Evolutionary conservation across 2,888 invertebrate genomes (phyloP).

Genomic region (Panzeria rudis): DNA sequence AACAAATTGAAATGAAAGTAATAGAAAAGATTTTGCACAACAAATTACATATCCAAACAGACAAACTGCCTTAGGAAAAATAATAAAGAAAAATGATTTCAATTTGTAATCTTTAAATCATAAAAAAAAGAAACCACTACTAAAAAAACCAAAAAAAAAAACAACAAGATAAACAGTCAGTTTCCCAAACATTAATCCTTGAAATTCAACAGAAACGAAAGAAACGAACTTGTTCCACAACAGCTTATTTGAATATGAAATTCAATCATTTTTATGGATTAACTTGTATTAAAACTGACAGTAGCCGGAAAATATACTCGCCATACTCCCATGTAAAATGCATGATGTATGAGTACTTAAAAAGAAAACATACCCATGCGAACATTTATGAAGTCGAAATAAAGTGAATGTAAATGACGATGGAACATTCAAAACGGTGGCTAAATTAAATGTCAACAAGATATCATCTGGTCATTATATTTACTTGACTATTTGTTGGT

Average conservation of each 20-base stretch:
- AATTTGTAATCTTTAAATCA: slow-evolving; percentile 67
- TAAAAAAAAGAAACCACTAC: slow-evolving; percentile 21
- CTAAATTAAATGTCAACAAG: slow-evolving; percentile 73
- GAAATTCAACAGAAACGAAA: slow-evolving; percentile 18
- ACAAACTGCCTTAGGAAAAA: slow-evolving; percentile 16
- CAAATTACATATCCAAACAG: slow-evolving; percentile 15
- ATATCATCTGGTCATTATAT: slow-evolving; percentile 67
- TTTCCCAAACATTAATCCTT: slow-evolving; percentile 61
- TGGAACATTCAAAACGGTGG: slow-evolving; percentile 59
- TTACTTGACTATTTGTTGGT: slow-evolving; percentile 28
- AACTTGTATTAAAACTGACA: slow-evolving; percentile 72
- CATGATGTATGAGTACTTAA: slow-evolving; percentile 47
- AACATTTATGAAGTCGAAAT: slow-evolving; percentile 24
- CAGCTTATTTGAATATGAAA: slow-evolving; percentile 68
- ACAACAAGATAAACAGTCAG: slow-evolving; percentile 26
- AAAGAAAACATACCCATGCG: slow-evolving; percentile 13
- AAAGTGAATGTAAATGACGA: slow-evolving; percentile 49
- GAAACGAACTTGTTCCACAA: slow-evolving; percentile 16
- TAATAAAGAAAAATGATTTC: slow-evolving; percentile 66
- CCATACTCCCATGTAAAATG: slow-evolving; percentile 25
- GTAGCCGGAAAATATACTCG: slow-evolving; percentile 63
- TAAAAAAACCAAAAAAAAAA: slow-evolving; percentile 6
- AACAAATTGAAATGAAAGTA: slow-evolving; percentile 62
- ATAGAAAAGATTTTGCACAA: slow-evolving; percentile 11
- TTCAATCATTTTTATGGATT: slow-evolving; percentile 72